Base-by-base conservation (phyloP, 2,888 invertebrate genomes). In the Andrena camellia region DNA sequence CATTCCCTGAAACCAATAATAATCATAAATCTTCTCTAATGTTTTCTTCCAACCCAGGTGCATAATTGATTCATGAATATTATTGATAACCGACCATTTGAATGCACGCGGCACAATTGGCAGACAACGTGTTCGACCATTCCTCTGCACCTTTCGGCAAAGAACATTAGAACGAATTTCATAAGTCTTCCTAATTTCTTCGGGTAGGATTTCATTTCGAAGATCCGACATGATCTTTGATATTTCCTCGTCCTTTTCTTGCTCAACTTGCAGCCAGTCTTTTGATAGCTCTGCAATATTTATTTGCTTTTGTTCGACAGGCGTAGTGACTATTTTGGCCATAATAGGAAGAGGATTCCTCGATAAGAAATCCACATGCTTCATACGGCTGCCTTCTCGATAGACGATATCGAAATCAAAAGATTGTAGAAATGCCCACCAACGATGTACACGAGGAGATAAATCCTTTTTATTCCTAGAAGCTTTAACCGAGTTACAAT, bases 261-360 rank as follows among this genome's bases (percentile, higher is more conserved):
- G 69, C 20, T 69, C 69, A 17, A 59, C 59, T 10, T 59, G 69
- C 8, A 59, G 35, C 69, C 69, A 69, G 17, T 59, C 42, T 4
- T 10, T 35, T 6, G 57, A 33, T 5, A 69, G 54, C 1, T 54
- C 35, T 4, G 68, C 50, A n/a, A 57, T 57, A 13, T 57, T 26
- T 7, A 57, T 7, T 2, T 26, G 57, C 8, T 57, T 57, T 8
- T 57, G 57, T 57, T 57, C n/a, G 23, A 57, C n/a, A 8, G 8
- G 0, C 2, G 2, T 7, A 26, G 2, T 10, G 10, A 8, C 2
- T 23, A 8, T 6, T 7, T 57, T 26, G 2, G 5, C 8, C 8
- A 1, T 26, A 13, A 26, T 10, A 8, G 57, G 23, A 23, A 57
- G n/a, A 8, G 57, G 26, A 57, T 57, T 57, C 10, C 57, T 8